Evolutionary conservation across 1,140 invertebrate species (phyloP).

Genomic region (Epicauta chinensis): DNA sequence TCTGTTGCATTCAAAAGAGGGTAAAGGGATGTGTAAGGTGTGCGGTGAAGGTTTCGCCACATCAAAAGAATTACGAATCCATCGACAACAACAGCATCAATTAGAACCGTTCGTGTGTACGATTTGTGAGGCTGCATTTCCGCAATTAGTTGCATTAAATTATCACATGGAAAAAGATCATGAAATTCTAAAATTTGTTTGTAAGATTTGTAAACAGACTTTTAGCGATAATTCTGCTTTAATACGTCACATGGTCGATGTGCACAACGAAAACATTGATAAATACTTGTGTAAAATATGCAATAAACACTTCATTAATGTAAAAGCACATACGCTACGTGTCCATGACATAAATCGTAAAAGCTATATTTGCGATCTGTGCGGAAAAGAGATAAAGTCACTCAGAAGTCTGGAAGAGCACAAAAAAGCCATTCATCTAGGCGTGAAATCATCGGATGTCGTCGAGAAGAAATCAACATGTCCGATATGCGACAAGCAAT

Average conservation of each 20-base stretch:
- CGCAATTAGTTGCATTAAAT: conserved; percentile 31
- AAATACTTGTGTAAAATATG: too few species aligned
- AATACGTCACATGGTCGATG: conserved; percentile 25
- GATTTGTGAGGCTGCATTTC: conserved; percentile 49
- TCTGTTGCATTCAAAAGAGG: conserved; percentile 50
- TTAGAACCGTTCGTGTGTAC: conserved; percentile 56
- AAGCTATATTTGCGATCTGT: conserved; percentile 29
- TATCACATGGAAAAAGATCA: conserved; percentile 26
- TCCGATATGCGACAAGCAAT: too few species aligned
- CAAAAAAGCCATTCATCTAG: conserved; percentile 27
- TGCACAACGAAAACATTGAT: conserved; percentile 21
- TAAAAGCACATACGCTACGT: conserved; percentile 27
- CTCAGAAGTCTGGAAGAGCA: conserved; percentile 32
- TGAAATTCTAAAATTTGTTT: conserved; percentile 41
- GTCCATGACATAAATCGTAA: conserved; percentile 24
- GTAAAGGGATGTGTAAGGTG: conserved; percentile 18
- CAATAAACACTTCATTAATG: conserved; percentile 27
- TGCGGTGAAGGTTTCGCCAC: conserved; percentile 35
- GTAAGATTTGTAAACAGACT: conserved; percentile 45
- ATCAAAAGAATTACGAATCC: conserved; percentile 32
- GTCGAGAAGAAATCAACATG: too few species aligned
- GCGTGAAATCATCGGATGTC: conserved; percentile 74
- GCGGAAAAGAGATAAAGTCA: conserved; percentile 32
- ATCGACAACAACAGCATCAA: conserved; percentile 32
- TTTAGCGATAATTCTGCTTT: conserved; percentile 28